These are phyloP conservation scores for Scrobipalpa costella DNA, from an alignment of 2,888 invertebrate species.

Conservation along the genomic window DNA sequence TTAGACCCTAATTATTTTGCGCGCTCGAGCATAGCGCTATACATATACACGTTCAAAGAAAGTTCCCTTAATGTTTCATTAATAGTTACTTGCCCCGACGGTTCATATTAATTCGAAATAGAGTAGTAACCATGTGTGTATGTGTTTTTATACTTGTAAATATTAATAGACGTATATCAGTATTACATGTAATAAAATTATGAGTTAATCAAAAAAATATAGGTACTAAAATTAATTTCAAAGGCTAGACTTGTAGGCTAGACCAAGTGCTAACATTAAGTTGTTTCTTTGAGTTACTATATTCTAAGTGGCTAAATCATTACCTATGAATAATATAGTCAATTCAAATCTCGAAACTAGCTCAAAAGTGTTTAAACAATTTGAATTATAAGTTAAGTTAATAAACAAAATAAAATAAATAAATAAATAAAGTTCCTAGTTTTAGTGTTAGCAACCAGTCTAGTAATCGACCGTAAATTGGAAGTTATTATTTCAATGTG, in stretches of 20 bases:
- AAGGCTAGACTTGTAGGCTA: too few species aligned
- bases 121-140: too few species aligned
- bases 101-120: not conserved
- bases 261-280: too few species aligned
- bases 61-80: conserved; percentile 8
- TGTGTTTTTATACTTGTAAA: too few species aligned
- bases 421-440: not conserved
- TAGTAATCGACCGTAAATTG: not conserved
- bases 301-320: too few species aligned
- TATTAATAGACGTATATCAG: too few species aligned
- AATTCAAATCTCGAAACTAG: not conserved
- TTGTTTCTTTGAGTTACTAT: too few species aligned
- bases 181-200: too few species aligned
- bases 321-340: too few species aligned
- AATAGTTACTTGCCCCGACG: not conserved
- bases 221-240: too few species aligned
- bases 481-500: conserved; percentile 10
- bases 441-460: not conserved
- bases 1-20: conserved; percentile 9
- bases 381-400: not conserved
- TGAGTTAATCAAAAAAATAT: too few species aligned
- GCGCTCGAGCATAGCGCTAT: not conserved
- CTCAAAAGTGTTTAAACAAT: not conserved
- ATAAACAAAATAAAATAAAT: not conserved
- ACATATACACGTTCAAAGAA: not conserved